A percentile compares a stretch with the other conserved stretches of the same genome.
phyloP scores from a whole-genome alignment of 1,140 invertebrate genomes.

The Papilio aristodemus region DNA sequence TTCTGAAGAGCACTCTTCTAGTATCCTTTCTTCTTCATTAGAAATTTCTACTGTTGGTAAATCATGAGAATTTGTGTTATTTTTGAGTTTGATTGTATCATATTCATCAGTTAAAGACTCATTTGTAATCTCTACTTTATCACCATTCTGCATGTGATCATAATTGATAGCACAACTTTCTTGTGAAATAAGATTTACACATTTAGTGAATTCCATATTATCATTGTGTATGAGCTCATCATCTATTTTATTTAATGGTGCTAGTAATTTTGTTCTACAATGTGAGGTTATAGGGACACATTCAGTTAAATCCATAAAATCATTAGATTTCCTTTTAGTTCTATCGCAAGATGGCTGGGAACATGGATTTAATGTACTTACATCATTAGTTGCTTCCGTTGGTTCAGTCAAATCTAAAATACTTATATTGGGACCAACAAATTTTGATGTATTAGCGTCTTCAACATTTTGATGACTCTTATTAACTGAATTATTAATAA shows the following conservation, averaged over 20 bases:
- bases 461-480: constrained; percentile 30
- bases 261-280: constrained; percentile 26
- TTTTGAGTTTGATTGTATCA: neutral
- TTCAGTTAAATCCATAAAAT: constrained; percentile 68
- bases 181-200: constrained; percentile 24
- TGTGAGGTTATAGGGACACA: constrained; percentile 49
- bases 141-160: neutral
- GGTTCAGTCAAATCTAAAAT: constrained; percentile 67
- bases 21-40: constrained; percentile 9
- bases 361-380: constrained; percentile 37
- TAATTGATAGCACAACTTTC: constrained; percentile 29
- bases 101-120: neutral
- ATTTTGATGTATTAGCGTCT: constrained; percentile 26
- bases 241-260: neutral
- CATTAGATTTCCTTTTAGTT: constrained; percentile 60
- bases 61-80: neutral
- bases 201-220: constrained; percentile 25
- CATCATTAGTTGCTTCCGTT: constrained; percentile 38
- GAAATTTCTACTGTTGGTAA: constrained; percentile 20
- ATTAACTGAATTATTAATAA: constrained; percentile 40
- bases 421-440: constrained; percentile 35
- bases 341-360: constrained; percentile 42
- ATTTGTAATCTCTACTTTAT: neutral
- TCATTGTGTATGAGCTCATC: constrained; percentile 7
- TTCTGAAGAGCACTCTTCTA: constrained; percentile 41